Conservation (phyloP, 2,113 vertebrate genomes). For the Motacilla tschutschensis region DNA sequence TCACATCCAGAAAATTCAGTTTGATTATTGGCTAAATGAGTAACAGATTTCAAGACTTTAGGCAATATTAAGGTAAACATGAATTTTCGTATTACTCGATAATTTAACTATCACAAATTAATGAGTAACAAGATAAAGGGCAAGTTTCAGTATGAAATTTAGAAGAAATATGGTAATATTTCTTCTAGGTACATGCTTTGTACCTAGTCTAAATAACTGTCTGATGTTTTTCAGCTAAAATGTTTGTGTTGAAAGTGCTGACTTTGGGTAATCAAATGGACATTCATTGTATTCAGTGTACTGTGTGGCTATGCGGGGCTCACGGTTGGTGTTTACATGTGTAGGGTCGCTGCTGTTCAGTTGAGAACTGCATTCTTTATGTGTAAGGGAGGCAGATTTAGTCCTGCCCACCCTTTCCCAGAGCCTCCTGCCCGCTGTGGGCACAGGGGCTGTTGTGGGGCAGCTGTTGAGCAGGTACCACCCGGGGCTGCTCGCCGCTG, state of each 20-base stretch:
- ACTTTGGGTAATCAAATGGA: not conserved
- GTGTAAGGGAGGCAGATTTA: not conserved
- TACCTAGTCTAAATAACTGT: not conserved
- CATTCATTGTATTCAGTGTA: not conserved
- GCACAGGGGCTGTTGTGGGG: not conserved
- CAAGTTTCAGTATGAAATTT: not conserved
- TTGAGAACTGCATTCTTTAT: not conserved
- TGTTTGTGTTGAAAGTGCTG: not conserved
- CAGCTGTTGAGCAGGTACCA: not conserved
- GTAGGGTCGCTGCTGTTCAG: not conserved
- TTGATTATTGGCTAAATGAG: not conserved
- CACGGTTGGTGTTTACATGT: not conserved
- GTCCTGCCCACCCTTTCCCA: not conserved
- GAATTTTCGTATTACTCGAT: not conserved
- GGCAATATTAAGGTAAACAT: not conserved
- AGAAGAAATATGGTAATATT: not conserved
- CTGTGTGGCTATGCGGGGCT: not conserved
- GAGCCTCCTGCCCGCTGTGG: fast-evolving
- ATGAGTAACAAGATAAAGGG: not conserved
- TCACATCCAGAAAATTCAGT: not conserved
- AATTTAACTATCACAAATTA: not conserved
- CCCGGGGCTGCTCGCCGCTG: not conserved
- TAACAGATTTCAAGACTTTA: not conserved
- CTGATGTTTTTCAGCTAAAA: not conserved
- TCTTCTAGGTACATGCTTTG: not conserved